Conservation (phyloP, 2,888 invertebrate genomes). For the Pachymerium ferrugineum region DNA sequence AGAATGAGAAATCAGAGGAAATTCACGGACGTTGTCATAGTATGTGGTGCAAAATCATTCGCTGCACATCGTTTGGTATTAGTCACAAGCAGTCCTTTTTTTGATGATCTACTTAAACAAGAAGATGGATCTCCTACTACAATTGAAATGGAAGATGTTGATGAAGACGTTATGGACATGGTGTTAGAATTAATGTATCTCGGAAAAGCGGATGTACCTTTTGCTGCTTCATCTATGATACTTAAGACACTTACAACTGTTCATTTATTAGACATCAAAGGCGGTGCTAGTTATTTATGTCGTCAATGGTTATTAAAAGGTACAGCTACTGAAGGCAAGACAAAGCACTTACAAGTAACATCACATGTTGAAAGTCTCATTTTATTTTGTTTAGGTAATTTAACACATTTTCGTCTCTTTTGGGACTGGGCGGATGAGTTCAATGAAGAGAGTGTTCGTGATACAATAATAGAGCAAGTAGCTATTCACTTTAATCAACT, state of each 20-base stretch:
- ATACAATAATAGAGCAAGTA: not conserved
- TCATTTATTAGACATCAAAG: not conserved
- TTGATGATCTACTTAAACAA: not conserved
- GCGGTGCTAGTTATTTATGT: not conserved
- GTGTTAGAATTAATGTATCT: not conserved
- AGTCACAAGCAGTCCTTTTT: not conserved
- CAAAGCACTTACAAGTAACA: not conserved
- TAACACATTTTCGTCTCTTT: not conserved
- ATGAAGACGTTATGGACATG: not conserved
- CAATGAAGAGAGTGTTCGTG: not conserved
- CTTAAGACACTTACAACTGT: not conserved
- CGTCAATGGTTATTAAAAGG: not conserved
- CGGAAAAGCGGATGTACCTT: not conserved
- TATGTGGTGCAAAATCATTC: not conserved
- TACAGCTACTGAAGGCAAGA: no score
- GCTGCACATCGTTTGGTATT: not conserved
- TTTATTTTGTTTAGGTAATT: not conserved
- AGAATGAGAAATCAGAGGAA: not conserved
- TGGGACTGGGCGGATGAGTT: slow-evolving; percentile 6
- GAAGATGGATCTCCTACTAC: not conserved
- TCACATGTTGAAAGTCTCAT: not conserved
- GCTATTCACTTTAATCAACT: not conserved
- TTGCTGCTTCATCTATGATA: not conserved
- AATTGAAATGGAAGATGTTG: slow-evolving; percentile 1
- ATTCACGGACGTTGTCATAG: not conserved